Base-by-base conservation (phyloP, 1,140 invertebrate genomes). In the Pseudomyrmex pallidus region DNA sequence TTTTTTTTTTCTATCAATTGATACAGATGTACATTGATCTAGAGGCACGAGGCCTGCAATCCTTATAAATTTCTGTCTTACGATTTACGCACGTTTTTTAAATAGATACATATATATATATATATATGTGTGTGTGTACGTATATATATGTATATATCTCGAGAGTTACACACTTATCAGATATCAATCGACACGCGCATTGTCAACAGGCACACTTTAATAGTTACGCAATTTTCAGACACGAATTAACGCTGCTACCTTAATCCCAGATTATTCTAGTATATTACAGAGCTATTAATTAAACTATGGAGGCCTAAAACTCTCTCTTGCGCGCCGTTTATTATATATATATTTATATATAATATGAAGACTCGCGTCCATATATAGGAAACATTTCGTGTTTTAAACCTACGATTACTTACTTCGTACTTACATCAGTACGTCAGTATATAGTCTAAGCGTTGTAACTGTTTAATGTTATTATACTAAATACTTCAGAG, bases 401-500 rank as follows among this genome's bases (percentile, higher is more conserved):
- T 90, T 85, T 87, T 85, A 87, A 91, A 90, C 74, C 87, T 92
- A 90, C 76, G 48, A 57, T 44, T 35, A 73, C 67, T 82, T 89
- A 90, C 85, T 63, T 74, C 35, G 22, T 57, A 77, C 76, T 57
- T 50, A 35, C 35, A 7, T 35, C 35, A 44, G 68, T 91, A 84
- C 85, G 44, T 64, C 35, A 35, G 76, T 89, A 86, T 85, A 82
- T 89, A 84, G 85, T 89, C 88, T 92, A 88, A 90, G 91, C 87
- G 88, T 91, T 91, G 35, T 35, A 91, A 85, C 88, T 87, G 85
- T 17, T 90, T 90, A 82, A 88, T 88, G 87, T 87, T 80, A 61
- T 91, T 91, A 91, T 54, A 86, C 73, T 85, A 87, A 91, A 93
- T 93, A 93, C 89, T 93, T 92, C 84, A 88, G 88, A 92, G 92